These are phyloP conservation scores for Hestina assimilis DNA, from an alignment of 1,140 invertebrate species.

Conservation along the genomic window DNA sequence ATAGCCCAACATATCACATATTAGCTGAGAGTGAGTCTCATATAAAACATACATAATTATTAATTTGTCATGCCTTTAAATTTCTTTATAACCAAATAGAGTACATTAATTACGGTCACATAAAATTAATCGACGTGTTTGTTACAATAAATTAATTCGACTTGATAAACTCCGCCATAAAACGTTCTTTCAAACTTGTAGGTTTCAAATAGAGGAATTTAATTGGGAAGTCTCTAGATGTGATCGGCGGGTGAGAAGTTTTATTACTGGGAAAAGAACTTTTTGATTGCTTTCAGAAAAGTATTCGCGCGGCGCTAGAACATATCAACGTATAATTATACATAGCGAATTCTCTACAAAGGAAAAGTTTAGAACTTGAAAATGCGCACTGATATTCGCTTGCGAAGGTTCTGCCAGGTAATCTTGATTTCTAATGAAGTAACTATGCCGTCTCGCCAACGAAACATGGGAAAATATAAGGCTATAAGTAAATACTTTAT, in stretches of 20 bases:
- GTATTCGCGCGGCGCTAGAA: not conserved
- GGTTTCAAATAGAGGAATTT: constrained; percentile 8
- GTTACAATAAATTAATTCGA: not conserved
- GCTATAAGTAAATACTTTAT: too few relatives aligned
- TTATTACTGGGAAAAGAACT: constrained; percentile 13
- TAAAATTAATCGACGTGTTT: not conserved
- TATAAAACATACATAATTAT: too few relatives aligned
- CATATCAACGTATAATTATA: constrained; percentile 15
- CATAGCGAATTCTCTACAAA: constrained; percentile 5
- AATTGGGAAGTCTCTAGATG: constrained; percentile 14
- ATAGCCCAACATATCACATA: too few relatives aligned
- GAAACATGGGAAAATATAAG: not conserved
- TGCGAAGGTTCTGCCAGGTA: too few relatives aligned
- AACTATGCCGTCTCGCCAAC: not conserved
- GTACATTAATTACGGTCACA: too few relatives aligned
- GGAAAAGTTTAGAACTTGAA: constrained; percentile 14
- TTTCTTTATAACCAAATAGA: too few relatives aligned
- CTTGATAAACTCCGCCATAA: not conserved
- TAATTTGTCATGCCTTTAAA: too few relatives aligned
- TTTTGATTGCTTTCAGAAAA: constrained; percentile 17
- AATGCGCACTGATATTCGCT: not conserved
- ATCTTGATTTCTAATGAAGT: too few relatives aligned
- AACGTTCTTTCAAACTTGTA: not conserved
- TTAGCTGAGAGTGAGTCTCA: too few relatives aligned
- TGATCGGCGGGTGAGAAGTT: constrained; percentile 17